Conservation (phyloP, 2,797 vertebrate species). For the Ptychadena robeensis region DNA sequence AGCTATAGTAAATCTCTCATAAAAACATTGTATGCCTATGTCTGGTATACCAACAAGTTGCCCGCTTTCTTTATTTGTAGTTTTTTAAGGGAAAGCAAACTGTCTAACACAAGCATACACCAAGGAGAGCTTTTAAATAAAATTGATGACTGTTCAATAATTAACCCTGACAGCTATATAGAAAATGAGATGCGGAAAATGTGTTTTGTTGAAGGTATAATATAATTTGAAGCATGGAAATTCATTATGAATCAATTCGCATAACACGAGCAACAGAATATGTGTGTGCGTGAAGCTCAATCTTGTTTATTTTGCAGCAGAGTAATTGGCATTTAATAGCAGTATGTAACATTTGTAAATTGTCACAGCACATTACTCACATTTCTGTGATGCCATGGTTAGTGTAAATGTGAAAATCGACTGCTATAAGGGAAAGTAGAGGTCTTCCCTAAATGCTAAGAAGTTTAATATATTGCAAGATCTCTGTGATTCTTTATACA, state of each 20-base stretch:
- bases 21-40: no score
- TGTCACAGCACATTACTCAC: slow-evolving; percentile 13
- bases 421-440: no score
- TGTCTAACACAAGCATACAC: neutral
- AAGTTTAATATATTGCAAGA: no score
- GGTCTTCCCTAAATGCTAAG: no score
- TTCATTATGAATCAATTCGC: slow-evolving; percentile 43
- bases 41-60: neutral
- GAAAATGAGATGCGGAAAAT: slow-evolving; percentile 26
- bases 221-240: slow-evolving; percentile 48
- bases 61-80: no score
- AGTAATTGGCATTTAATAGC: slow-evolving; percentile 40
- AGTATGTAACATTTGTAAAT: slow-evolving; percentile 19
- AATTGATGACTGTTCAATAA: slow-evolving; percentile 11
- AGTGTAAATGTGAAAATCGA: no score
- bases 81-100: neutral
- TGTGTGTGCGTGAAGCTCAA: slow-evolving; percentile 5
- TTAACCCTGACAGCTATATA: slow-evolving; percentile 39
- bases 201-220: slow-evolving; percentile 33
- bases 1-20: no score
- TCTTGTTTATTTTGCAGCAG: slow-evolving; percentile 40
- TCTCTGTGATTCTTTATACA: no score
- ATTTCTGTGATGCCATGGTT: neutral
- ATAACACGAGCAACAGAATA: slow-evolving; percentile 19
- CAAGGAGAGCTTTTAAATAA: neutral